These are phyloP conservation scores for Antennarius maculatus DNA, from an alignment of 2,797 vertebrate species.

Conservation along the genomic window DNA sequence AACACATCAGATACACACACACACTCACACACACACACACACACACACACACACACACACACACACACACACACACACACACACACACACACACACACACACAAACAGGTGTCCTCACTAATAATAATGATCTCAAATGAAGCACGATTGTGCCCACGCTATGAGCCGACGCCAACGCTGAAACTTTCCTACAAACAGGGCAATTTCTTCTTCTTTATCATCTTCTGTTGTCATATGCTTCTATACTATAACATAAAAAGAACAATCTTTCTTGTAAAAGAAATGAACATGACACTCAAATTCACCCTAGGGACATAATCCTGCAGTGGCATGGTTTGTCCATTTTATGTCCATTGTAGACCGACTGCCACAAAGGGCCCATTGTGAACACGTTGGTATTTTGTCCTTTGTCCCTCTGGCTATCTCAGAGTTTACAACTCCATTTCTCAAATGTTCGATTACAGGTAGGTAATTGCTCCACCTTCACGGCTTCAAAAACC, in stretches of 20 bases:
- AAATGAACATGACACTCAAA: too few species aligned
- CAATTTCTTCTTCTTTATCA: not conserved
- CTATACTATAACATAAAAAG: not conserved
- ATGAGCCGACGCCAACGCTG: not conserved
- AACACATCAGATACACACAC: not conserved
- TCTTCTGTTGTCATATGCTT: too few species aligned
- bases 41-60: slow-evolving; percentile 7
- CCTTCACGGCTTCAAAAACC: too few species aligned
- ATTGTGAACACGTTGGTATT: too few species aligned
- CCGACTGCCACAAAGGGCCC: too few species aligned
- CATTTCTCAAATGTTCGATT: too few species aligned
- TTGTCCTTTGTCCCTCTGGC: too few species aligned
- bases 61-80: slow-evolving; percentile 8
- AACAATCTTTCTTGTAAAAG: not conserved
- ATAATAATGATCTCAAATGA: slow-evolving; percentile 32
- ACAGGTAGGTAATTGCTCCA: too few species aligned
- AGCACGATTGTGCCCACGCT: not conserved
- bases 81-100: slow-evolving; percentile 4
- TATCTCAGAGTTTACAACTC: too few species aligned
- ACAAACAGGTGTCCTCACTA: not conserved
- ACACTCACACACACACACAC: not conserved
- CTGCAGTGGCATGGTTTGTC: too few species aligned
- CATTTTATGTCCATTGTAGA: too few species aligned
- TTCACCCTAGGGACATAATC: too few species aligned
- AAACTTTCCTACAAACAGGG: slow-evolving; percentile 22